These are phyloP conservation scores for Ornithoptera priamus DNA, from an alignment of 2,888 invertebrate species.

Conservation along the genomic window DNA sequence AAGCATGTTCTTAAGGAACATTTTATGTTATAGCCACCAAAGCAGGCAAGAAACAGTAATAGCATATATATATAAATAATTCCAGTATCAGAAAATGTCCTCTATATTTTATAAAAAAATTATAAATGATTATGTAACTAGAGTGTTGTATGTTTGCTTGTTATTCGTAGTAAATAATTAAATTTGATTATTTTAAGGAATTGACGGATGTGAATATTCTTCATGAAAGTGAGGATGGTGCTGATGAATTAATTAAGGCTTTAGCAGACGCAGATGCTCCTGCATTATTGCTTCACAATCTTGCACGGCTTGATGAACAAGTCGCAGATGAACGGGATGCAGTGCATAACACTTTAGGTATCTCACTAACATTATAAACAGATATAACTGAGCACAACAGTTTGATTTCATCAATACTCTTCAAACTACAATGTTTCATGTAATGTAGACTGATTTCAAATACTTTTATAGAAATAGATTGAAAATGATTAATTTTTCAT, in stretches of 20 bases:
- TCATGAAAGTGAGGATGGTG: conserved; percentile 95
- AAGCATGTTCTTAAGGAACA: too few relatives aligned
- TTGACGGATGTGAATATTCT: conserved; percentile 97
- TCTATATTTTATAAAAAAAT: too few relatives aligned
- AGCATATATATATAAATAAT: too few relatives aligned
- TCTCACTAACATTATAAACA: neutral
- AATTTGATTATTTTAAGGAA: conserved; percentile 78
- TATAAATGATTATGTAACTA: neutral
- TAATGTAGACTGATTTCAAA: too few relatives aligned
- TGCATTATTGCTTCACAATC: conserved; percentile 93
- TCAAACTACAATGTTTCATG: too few relatives aligned
- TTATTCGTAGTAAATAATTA: neutral
- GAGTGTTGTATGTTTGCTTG: neutral
- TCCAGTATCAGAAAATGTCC: too few relatives aligned
- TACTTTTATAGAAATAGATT: too few relatives aligned
- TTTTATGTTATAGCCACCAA: too few relatives aligned
- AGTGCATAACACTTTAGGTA: conserved; percentile 94
- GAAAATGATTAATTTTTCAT: too few relatives aligned
- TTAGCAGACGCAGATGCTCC: conserved; percentile 94
- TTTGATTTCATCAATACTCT: too few relatives aligned
- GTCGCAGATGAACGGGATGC: conserved; percentile 97
- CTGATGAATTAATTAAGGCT: conserved; percentile 91
- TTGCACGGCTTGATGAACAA: conserved; percentile 94
- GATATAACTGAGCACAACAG: neutral
- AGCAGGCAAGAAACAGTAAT: too few relatives aligned